Evolutionary conservation across 2,113 vertebrate genomes (phyloP), one percentile per base, ranked within the genome.

Genomic region (Mirza zaza): DNA sequence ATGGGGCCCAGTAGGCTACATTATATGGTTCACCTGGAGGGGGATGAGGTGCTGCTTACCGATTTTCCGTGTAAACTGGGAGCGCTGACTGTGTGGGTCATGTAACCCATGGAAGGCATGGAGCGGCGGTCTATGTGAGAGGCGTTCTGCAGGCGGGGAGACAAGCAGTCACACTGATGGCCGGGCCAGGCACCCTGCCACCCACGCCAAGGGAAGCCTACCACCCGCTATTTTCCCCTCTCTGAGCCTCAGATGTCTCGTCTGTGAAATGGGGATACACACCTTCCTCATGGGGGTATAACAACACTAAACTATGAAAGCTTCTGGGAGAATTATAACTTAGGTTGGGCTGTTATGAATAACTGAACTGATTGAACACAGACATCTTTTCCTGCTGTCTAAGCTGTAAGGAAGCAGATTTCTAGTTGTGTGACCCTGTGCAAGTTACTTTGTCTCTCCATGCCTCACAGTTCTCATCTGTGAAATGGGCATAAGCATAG

Each of bases 21-120:
- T 5, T 5, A 0, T 2, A 25, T 36, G 67, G 8, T 20, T 48
- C n/a, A 13, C 50, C 80, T 27, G 10, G 48, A 29, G 3, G 1
- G 34, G n/a, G 21, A 11, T 3, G 6, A 48, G 45, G 48, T 1
- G 0, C 17, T 2, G 97, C 99, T 97, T 99, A 99, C 99, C 99
- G 99, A 99, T 99, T 99, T 99, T 55, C 99, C 99, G 7, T 99
- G 99, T 96, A 99, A 97, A 98, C 99, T 99, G 92, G 99, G 99
- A 29, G 99, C 99, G 7, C 99, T 99, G 98, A 99, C 99, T 0
- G 99, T 99, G 97, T 99, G 99, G 1, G 99, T 99, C 99, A 99
- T 99, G 98, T 99, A 99, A 95, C 99, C 99, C 99, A 99, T 99
- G 82, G 99, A 97, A 90, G 99, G 99, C 99, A 99, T 99, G 77